These are phyloP conservation scores for Oithona nana DNA, from an alignment of 2,888 invertebrate genomes.

Conservation along the genomic window DNA sequence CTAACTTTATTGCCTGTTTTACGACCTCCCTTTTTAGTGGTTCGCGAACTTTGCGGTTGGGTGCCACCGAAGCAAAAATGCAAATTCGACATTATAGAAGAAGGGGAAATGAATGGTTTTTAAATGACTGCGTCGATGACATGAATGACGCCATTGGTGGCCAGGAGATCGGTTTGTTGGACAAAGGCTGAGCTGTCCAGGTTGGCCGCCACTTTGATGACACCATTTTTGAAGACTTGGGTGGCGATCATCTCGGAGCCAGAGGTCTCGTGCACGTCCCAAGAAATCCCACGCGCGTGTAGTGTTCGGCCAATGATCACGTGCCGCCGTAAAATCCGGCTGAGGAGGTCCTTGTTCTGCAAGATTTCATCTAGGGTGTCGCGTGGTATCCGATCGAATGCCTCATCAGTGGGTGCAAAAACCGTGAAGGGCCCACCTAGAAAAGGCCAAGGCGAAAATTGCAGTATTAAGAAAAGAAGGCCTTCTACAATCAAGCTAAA, in stretches of 20 bases:
- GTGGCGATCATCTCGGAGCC: neutral
- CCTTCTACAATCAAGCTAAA: too few species aligned
- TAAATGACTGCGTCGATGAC: conserved; percentile 4
- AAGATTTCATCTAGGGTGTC: neutral
- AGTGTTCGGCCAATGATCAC: neutral
- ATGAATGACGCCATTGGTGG: conserved; percentile 10
- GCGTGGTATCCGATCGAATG: neutral
- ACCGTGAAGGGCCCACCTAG: conserved; percentile 1
- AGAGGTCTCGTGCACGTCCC: neutral
- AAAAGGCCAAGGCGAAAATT: too few species aligned
- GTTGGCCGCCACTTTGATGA: neutral
- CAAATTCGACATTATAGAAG: too few species aligned
- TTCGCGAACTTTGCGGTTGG: too few species aligned
- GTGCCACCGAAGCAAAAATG: too few species aligned
- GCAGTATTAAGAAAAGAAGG: too few species aligned
- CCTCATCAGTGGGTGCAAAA: conserved; percentile 1
- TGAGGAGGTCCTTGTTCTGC: neutral
- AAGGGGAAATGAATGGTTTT: too few species aligned
- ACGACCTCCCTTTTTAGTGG: too few species aligned
- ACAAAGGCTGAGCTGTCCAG: neutral
- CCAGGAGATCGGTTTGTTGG: neutral
- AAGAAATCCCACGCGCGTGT: neutral
- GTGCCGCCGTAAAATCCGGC: neutral
- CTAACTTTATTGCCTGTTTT: too few species aligned
- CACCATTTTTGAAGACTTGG: neutral